Evolutionary conservation across 2,113 vertebrate genomes (phyloP), one percentile per base, ranked within the genome.

Genomic region (Pygoscelis antarcticus): DNA sequence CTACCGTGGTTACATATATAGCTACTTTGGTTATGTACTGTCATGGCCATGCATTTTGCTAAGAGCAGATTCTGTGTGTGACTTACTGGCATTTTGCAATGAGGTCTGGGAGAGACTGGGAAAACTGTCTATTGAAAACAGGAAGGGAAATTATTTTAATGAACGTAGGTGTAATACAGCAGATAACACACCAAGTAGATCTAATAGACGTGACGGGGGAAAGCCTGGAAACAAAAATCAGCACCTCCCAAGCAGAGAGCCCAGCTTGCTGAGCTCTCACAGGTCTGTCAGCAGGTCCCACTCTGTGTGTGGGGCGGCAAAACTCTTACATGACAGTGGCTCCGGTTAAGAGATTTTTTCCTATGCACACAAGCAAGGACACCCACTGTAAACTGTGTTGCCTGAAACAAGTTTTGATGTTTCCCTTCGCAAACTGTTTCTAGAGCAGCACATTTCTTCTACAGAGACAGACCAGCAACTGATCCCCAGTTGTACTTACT

Each of bases 61-160:
- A 46, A 54, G n/a, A 77, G 80, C 21, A 42, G 36, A 25, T 55
- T 76, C 36, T 60, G 5, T 29, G 11, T 40, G 64, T 89, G 72
- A 99, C 99, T 99, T 99, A 99, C 99, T 3, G 98, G 96, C 23
- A 97, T 98, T 98, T 99, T 99, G 98, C 99, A 99, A 90, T 99
- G 98, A 22, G 99, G 99, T 94, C 99, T 98, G 91, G 98, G 98
- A 92, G 99, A 98, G 54, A 99, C 65, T 72, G 99, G 99, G 93
- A 99, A 99, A 97, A 99, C 98, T 15, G 98, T 98, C 99, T 99
- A 36, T 91, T 98, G 95, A 90, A 98, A 98, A 98, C 95, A 97
- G 60, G 98, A 96, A 99, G 90, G 78, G 97, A 89, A 96, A 78
- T 74, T 55, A 74, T 87, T 96, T 79, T 57, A 85, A 66, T 87